Evolutionary conservation across 2,888 invertebrate genomes (phyloP).

Genomic region (Dasypogon diadema): DNA sequence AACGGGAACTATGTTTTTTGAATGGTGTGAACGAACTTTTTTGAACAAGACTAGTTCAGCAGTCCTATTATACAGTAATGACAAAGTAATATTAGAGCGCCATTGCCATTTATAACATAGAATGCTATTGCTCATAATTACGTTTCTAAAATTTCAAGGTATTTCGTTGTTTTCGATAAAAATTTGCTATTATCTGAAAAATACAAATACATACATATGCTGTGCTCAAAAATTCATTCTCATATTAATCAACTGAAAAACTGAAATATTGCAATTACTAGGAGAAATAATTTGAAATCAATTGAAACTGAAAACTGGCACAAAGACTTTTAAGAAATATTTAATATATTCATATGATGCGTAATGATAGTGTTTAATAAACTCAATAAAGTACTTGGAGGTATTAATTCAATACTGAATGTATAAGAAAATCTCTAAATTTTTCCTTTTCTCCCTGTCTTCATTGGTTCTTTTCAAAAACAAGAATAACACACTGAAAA

Average conservation of each 20-base stretch:
- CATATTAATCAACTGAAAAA: not conserved
- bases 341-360: slow-evolving; percentile 16
- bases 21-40: no score
- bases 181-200: not conserved
- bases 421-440: not conserved
- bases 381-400: slow-evolving; percentile 4
- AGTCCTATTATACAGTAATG: no score
- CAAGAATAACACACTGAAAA: not conserved
- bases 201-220: not conserved
- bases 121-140: not conserved
- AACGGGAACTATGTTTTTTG: no score
- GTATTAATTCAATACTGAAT: not conserved
- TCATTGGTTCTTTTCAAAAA: not conserved
- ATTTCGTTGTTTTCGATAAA: not conserved
- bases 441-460: not conserved
- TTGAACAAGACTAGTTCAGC: no score
- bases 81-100: no score
- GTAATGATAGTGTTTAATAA: slow-evolving; percentile 7
- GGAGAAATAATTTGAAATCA: slow-evolving; percentile 1
- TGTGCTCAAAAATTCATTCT: not conserved
- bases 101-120: no score
- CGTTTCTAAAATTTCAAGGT: not conserved
- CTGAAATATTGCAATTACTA: slow-evolving; percentile 14
- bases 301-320: slow-evolving; percentile 27
- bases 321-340: slow-evolving; percentile 22